Base-by-base conservation (phyloP, 2,888 invertebrate species). In the Nephrotoma flavescens region DNA sequence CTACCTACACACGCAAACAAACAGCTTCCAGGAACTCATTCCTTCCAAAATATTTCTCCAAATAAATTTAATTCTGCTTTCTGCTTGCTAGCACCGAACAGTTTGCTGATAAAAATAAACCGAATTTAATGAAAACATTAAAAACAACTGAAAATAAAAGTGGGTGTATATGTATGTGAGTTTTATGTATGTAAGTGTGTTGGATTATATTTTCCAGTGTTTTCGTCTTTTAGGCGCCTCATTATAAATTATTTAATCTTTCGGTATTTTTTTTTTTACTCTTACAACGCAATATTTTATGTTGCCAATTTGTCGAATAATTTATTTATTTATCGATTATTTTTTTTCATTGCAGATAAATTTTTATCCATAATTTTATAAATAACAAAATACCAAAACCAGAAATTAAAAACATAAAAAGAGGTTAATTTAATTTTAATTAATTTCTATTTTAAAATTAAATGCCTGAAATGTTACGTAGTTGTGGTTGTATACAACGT, bases 401-500 rank as follows among this genome's bases (percentile, higher is more conserved):
- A 31, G 31, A 71, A 31, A 71, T 31, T 31, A 71, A 71, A 19
- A 12, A 71, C 4, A 6, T 6, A 31, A 31, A 71, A 71, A 71
- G 31, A 31, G 71, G 71, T 71, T 71, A 71, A 71, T 71, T 71
- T 71, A 71, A 71, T 71, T 71, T 71, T 71, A 71, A 71, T 71
- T 71, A 84, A 84, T 84, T 84, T 84, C n/a, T 42, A 15, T 42
- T 42, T 84, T 44, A 85, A 85, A 19, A 85, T 44, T 85, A 85
- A 85, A 85, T 85, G 85, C 85, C 85, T 19, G 85, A 45, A 85
- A 92, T 92, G 92, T 88, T 92, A 88, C 90, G 91, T 88, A 91
- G 90, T 88, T 92, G 92, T 89, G 91, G 91, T 71, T 92, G 92
- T 88, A 90, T 91, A 88, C 90, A 91, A 87, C 89, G 90, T 87